Conservation (phyloP, 1,140 invertebrate genomes). For the Episyrphus balteatus region DNA sequence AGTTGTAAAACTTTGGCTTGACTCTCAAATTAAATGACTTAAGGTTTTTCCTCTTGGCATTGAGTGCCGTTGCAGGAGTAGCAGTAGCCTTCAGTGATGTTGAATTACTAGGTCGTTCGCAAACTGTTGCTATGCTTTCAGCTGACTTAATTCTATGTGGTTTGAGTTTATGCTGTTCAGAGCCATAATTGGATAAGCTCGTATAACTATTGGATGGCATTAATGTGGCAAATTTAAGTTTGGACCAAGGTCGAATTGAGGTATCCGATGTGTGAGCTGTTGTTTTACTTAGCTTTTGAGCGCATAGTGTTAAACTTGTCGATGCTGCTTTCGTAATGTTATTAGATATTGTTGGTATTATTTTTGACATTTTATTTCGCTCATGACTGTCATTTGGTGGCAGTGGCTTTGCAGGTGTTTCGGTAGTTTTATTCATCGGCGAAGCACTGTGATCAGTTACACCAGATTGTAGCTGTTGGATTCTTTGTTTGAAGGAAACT, state of each 20-base stretch:
- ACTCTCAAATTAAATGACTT: no score
- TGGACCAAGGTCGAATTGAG: slow-evolving; percentile 34
- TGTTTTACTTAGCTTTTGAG: slow-evolving; percentile 12
- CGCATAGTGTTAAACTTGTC: background rate
- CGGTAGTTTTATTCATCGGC: slow-evolving; percentile 15
- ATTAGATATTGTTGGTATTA: slow-evolving; percentile 15
- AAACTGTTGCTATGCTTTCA: no score
- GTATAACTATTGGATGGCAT: slow-evolving; percentile 30
- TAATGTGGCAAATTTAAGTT: slow-evolving; percentile 32
- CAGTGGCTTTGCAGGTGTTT: slow-evolving; percentile 13
- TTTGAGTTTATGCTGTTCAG: background rate
- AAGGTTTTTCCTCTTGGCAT: no score
- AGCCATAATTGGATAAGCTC: slow-evolving; percentile 24
- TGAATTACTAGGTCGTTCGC: no score
- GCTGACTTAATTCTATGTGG: no score
- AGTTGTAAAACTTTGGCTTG: slow-evolving; percentile 33
- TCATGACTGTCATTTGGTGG: background rate
- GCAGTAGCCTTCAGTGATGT: no score
- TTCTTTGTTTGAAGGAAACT: slow-evolving; percentile 30
- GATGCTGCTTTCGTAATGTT: slow-evolving; percentile 4
- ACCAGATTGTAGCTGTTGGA: slow-evolving; percentile 22
- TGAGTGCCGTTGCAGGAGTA: no score
- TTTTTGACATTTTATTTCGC: slow-evolving; percentile 4
- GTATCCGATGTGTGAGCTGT: slow-evolving; percentile 27
- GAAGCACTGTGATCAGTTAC: slow-evolving; percentile 1